These are phyloP conservation scores for Patella pellucida DNA, from an alignment of 2,888 invertebrate genomes.

Conservation along the genomic window DNA sequence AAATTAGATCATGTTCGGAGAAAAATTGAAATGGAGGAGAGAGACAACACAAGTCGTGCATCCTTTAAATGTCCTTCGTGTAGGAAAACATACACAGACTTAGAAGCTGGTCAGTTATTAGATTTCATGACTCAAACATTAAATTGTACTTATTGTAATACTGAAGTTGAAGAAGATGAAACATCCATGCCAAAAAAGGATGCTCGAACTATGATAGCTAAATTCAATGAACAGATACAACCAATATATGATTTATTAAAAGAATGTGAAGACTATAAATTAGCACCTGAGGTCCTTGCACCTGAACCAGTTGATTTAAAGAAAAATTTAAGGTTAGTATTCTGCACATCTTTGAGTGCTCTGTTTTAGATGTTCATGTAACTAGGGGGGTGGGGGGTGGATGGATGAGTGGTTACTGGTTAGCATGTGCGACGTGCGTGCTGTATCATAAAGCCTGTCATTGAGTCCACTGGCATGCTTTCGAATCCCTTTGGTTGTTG, in stretches of 20 bases:
- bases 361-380: background rate
- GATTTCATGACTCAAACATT: constrained; percentile 59
- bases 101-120: constrained; percentile 78
- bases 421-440: no score
- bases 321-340: constrained; percentile 25
- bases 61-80: constrained; percentile 95
- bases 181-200: constrained; percentile 94
- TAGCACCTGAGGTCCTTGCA: constrained; percentile 92
- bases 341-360: constrained; percentile 6
- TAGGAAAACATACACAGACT: constrained; percentile 93
- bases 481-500: no score
- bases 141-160: constrained; percentile 86
- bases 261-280: constrained; percentile 88
- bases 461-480: no score
- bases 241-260: constrained; percentile 89
- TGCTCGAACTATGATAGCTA: constrained; percentile 86
- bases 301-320: constrained; percentile 78
- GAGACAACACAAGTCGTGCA: constrained; percentile 93
- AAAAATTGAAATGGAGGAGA: constrained; percentile 93
- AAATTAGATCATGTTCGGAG: constrained; percentile 96
- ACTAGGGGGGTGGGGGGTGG: no score
- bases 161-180: constrained; percentile 93
- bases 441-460: no score
- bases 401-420: no score
- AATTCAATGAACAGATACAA: constrained; percentile 92